Evolutionary conservation across 2,113 vertebrate genomes (phyloP), one percentile per base, ranked within the genome.

Genomic region (Lamprotornis superbus): DNA sequence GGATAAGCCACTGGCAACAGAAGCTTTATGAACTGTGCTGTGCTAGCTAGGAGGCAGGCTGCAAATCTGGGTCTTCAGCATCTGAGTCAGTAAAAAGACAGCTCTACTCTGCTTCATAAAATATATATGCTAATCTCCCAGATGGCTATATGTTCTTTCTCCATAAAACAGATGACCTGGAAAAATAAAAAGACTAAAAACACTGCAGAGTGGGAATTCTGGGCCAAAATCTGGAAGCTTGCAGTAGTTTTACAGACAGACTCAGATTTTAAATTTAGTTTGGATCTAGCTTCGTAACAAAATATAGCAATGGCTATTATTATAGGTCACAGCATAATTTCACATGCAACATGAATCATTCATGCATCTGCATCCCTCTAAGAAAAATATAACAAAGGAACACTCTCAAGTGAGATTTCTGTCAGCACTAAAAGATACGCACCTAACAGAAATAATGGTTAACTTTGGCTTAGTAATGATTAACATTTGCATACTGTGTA

Each of bases 51-150:
- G 60, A 92, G 78, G 56, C 47, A 93, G 86, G 69, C 80, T 95
- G 94, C 2, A 8, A 91, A 96, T 92, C 91, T 96, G 87, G 52
- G 81, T 94, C 91, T 95, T 80, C n/a, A 93, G 64, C 83, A 92
- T 94, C 60, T 77, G 49, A 96, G 83, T 89, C 77, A 87, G 80
- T 81, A 76, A 78, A 92, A 87, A 84, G 39, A 86, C 83, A 65
- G 59, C 83, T 95, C 86, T 71, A 21, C 68, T 90, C 80, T 52
- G 61, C 91, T 94, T 97, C 94, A 96, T 97, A 84, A 96, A 97
- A 96, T 94, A 96, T 95, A 94, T 95, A 95, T 96, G 91, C 83
- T 96, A 94, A 96, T 96, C 73, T 96, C 93, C 94, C 95, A 97
- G 93, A 90, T 97, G 91, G 84, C 76, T 97, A 3, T 77, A 68